phyloP scores from a whole-genome alignment of 2,113 vertebrate genomes.

The Vulpes vulpes region DNA sequence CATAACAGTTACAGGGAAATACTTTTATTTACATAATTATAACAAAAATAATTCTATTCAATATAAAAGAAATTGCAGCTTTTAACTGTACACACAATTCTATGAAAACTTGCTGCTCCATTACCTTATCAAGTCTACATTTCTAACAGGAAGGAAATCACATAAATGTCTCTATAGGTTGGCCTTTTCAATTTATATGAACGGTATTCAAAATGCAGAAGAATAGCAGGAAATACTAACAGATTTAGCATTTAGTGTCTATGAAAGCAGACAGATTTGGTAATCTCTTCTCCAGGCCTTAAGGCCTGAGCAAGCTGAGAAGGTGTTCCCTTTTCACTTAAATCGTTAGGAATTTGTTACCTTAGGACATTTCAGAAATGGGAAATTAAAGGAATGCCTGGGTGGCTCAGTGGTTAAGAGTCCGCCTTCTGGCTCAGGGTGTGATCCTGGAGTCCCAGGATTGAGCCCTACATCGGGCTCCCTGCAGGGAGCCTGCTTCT shows the following conservation, averaged over 20 bases:
- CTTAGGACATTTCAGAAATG: slow-evolving; percentile 67
- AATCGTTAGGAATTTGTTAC: slow-evolving; percentile 58
- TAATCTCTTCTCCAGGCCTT: slow-evolving; percentile 78
- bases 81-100: slow-evolving; percentile 45
- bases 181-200: slow-evolving; percentile 84
- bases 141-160: slow-evolving; percentile 81
- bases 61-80: background rate
- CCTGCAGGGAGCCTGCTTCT: no score
- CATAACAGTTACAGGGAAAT: slow-evolving; percentile 11
- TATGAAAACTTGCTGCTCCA: slow-evolving; percentile 74
- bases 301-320: slow-evolving; percentile 79
- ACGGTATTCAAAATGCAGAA: slow-evolving; percentile 87
- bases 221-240: slow-evolving; percentile 85
- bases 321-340: slow-evolving; percentile 67
- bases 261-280: slow-evolving; percentile 83
- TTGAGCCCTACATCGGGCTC: no score
- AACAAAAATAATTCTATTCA: background rate
- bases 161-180: slow-evolving; percentile 79
- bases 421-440: no score
- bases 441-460: no score
- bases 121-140: slow-evolving; percentile 68
- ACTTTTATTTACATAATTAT: slow-evolving; percentile 39
- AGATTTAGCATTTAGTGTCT: slow-evolving; percentile 84
- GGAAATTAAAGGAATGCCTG: background rate
- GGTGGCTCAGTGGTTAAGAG: no score